Base-by-base conservation (phyloP, 2,888 invertebrate genomes). In the Nomada flava region DNA sequence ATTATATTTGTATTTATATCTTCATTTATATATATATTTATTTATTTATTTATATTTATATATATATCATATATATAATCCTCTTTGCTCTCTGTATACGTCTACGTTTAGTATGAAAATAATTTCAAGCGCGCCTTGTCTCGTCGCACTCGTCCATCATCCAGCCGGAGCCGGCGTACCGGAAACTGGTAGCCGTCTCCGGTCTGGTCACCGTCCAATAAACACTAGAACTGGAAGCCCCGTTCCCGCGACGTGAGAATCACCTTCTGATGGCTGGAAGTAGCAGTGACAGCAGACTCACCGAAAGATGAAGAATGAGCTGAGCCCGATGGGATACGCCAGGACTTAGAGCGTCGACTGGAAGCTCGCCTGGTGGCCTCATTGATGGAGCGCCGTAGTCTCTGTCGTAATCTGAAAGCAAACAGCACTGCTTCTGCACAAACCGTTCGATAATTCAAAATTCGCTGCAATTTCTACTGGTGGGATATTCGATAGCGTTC, bases 151-250 rank as follows among this genome's bases (percentile, higher is more conserved):
- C 86, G 86, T 85, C 83, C 83, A 72, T 84, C 85, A 81, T 65
- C 80, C 83, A 74, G 63, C 67, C 83, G 84, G 81, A 79, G 73
- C 20, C 80, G 76, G 72, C 75, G 62, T 23, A 63, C 84, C 84
- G 81, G 76, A 76, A 84, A 79, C 69, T 70, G 76, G 79, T 50
- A 42, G 64, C 79, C 80, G 76, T 60, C 68, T 44, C 76, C 86
- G 85, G 79, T 59, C 70, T 82, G 89, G 82, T 72, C 82, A 86
- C 78, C 86, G 86, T 83, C 86, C 88, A 89, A 88, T 91, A 91
- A 91, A 91, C 90, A 90, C 92, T 92, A 92, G 86, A 88, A 90
- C 88, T 92, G 92, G 92, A 92, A 92, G 92, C 91, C 90, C 91
- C 88, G 89, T 90, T 88, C 89, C 89, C 81, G 83, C 85, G 86